A percentile compares a stretch with the other conserved stretches of the same genome.
These are phyloP conservation scores for Cheilosia variabilis DNA, from an alignment of 2,888 invertebrate species.

Conservation along the genomic window DNA sequence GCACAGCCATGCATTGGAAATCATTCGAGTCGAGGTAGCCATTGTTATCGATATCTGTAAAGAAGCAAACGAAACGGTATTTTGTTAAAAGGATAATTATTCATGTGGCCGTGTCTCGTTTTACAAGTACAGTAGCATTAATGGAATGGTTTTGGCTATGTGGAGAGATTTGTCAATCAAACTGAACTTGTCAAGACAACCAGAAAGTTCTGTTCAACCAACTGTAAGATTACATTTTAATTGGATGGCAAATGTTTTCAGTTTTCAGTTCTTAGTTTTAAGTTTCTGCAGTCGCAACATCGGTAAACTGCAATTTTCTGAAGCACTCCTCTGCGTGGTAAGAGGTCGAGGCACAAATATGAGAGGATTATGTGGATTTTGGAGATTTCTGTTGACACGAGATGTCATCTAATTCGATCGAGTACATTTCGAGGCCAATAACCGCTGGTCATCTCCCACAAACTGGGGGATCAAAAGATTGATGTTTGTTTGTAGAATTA, in stretches of 20 bases:
- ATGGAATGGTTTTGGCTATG: neutral
- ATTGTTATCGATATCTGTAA: conserved; percentile 92
- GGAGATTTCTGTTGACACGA: too few species aligned
- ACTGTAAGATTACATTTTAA: neutral
- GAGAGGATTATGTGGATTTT: too few species aligned
- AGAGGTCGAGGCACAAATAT: too few species aligned
- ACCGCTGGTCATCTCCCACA: too few species aligned
- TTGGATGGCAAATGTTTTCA: neutral
- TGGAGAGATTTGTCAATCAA: neutral
- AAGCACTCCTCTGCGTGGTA: neutral
- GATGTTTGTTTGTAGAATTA: too few species aligned
- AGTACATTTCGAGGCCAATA: too few species aligned
- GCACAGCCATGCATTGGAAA: conserved; percentile 92
- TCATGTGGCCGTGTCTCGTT: neutral
- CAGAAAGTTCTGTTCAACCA: neutral
- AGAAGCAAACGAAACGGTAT: conserved; percentile 46
- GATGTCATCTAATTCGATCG: too few species aligned
- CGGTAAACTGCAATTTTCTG: neutral
- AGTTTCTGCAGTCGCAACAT: neutral
- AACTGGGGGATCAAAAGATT: too few species aligned
- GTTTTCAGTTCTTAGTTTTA: neutral
- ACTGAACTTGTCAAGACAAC: neutral
- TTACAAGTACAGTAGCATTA: neutral
- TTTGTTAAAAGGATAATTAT: conserved; percentile 19
- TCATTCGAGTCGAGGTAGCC: conserved; percentile 92